Evolutionary conservation across 2,113 vertebrate genomes (phyloP), one percentile per base, ranked within the genome.

Genomic region (Eurypyga helias): DNA sequence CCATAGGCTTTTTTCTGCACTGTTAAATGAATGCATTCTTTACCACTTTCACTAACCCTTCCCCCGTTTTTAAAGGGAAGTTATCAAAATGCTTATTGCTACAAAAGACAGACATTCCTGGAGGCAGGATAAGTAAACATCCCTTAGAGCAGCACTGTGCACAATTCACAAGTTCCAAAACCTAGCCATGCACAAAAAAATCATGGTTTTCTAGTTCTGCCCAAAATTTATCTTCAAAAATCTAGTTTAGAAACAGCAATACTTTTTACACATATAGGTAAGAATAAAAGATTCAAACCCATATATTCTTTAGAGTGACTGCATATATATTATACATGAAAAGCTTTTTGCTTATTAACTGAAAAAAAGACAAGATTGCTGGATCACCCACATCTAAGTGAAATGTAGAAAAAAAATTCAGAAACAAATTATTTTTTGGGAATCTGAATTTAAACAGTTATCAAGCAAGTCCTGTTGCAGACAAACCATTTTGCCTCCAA

Each of bases 181-280:
- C 10, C 11, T 8, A 54, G 48, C 8, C 31, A 70, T 0, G 0
- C 4, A 57, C 33, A 72, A 17, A 69, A 48, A 33, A 33, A 33
- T 6, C 16, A 54, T 11, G 12, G 7, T 62, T 66, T 88, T 64
- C 62, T 57, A 80, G 20, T 38, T 67, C 83, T 72, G 33, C 25
- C 23, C 12, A 34, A 48, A 51, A 29, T 34, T 60, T 52, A 65
- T 24, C 49, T 71, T 88, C 29, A 70, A 72, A 58, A 48, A 79
- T 21, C 26, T 49, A 51, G 29, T 36, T 83, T 34, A 89, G 34
- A 72, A 91, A 67, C 12, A 8, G 29, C 10, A 49, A 29, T 31
- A 58, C 1, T 38, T 75, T 43, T 45, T 62, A 52, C 9, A 9
- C 20, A 51, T 6, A 51, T 2, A 55, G 8, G 20, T 33, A 65